These are phyloP conservation scores for Mythimna albipuncta DNA, from an alignment of 2,888 invertebrate species.

Conservation along the genomic window DNA sequence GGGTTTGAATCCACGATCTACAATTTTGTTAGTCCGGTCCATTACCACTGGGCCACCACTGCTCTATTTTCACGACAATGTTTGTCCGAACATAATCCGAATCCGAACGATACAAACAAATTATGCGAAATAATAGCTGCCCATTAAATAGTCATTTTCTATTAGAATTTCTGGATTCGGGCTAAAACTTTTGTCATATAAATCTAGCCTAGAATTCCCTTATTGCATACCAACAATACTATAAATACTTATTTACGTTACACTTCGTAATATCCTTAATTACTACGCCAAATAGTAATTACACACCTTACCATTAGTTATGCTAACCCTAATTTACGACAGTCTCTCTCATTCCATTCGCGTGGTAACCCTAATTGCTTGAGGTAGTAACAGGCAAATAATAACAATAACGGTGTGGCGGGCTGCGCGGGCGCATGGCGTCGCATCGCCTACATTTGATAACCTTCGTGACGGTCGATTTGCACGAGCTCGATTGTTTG, in stretches of 20 bases:
- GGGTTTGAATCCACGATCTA: too few species aligned
- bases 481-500: constrained; percentile 56
- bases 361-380: constrained; percentile 56
- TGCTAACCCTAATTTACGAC: constrained; percentile 8
- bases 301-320: neutral
- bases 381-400: constrained; percentile 69
- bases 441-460: constrained; percentile 70
- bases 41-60: too few species aligned
- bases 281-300: constrained; percentile 9
- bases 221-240: neutral
- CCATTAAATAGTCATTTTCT: too few species aligned
- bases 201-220: neutral
- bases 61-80: too few species aligned
- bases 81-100: too few species aligned
- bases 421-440: constrained; percentile 53
- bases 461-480: constrained; percentile 70
- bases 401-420: constrained; percentile 74
- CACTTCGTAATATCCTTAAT: constrained; percentile 13
- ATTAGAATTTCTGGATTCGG: neutral
- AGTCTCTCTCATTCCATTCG: constrained; percentile 12
- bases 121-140: neutral
- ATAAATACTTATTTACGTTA: neutral
- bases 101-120: too few species aligned
- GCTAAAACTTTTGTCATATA: neutral
- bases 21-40: too few species aligned